Base-by-base conservation (phyloP, 2,888 invertebrate genomes). In the Andricus quercusramuli region DNA sequence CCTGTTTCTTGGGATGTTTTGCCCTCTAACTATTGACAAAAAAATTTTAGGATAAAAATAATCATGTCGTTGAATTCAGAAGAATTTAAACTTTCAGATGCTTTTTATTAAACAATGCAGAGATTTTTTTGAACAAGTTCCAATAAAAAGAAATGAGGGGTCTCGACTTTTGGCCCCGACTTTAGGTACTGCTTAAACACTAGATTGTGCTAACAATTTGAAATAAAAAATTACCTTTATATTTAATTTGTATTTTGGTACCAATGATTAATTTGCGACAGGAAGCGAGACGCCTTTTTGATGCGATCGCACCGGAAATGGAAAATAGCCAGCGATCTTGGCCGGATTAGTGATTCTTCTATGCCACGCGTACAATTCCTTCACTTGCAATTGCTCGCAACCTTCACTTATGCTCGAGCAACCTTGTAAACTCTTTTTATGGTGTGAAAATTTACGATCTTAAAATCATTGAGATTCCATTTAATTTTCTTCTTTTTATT, bases 301-400 rank as follows among this genome's bases (percentile, higher is more conserved):
- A 51, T 70, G 51, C 20, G 70, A 74, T 74, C 51, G 47, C 70
- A 56, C 70, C 70, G 51, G 70, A 51, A 74, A 44, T 70, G 47
- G 29, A 70, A 70, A 70, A 74, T 74, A 13, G 47, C 51, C 51
- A 51, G 29, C 20, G 70, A 32, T 62, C 62, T 62, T 62, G 62
- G 25, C 25, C 56, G 22, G 20, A 59, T 59, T 22, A 9, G 8
- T 11, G 20, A 59, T 20, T 74, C 29, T 74, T 32, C 51, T 56
- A 51, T 56, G 70, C 70, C 70, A 74, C 70, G 70, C 29, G 70
- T n/a, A 74, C 17, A 51, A 22, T 47, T 47, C 47, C 67, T 67
- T 67, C 9, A 70, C 47, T 44, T 44, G 68, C 37, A 66, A 66
- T 15, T 47, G 47, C 47, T 15, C 15, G 4, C 56, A 56, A 56